Base-by-base conservation (phyloP, 1,140 invertebrate genomes). In the Atopsyche davidsoni region DNA sequence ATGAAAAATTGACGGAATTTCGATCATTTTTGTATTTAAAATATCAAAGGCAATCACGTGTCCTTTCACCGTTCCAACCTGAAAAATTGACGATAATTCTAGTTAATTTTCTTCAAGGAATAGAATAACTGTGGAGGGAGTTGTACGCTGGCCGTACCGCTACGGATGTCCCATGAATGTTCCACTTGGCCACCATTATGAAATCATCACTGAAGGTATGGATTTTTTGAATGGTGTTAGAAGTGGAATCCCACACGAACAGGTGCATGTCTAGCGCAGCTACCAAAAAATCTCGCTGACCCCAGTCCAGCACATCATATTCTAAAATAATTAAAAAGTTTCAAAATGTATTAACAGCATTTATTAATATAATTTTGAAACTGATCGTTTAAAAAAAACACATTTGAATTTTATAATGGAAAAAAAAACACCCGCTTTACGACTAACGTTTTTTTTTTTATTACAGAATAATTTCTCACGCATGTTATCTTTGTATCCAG, bases 401-500 rank as follows among this genome's bases (percentile, higher is more conserved):
- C n/a, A 28, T 28, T 28, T 28, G n/a, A 28, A n/a, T 28, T 28
- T 28, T 28, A 28, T 28, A 28, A 28, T 28, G 25, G 6, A 6
- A 28, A 7, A 28, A 28, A 28, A 28, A 28, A n/a, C n/a, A n/a
- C n/a, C n/a, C n/a, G n/a, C n/a, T n/a, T n/a, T n/a, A n/a, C n/a
- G n/a, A n/a, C n/a, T n/a, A n/a, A n/a, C n/a, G n/a, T n/a, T n/a
- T 28, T 28, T 7, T 7, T 28, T 6, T 7, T 16, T 38, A 41
- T 11, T 4, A 41, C 9, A 44, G 3, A 10, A 25, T 43, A 40
- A 36, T 36, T 10, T 10, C 46, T 47, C 18, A 57, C 55, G 41
- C 55, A 57, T 57, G 28, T 44, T 24, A 18, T 44, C 46, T n/a
- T 46, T 35, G 32, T 56, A 57, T 16, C 42, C 55, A 6, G 55